Base-by-base conservation (phyloP, 2,113 vertebrate species). In the Prinia subflava region DNA sequence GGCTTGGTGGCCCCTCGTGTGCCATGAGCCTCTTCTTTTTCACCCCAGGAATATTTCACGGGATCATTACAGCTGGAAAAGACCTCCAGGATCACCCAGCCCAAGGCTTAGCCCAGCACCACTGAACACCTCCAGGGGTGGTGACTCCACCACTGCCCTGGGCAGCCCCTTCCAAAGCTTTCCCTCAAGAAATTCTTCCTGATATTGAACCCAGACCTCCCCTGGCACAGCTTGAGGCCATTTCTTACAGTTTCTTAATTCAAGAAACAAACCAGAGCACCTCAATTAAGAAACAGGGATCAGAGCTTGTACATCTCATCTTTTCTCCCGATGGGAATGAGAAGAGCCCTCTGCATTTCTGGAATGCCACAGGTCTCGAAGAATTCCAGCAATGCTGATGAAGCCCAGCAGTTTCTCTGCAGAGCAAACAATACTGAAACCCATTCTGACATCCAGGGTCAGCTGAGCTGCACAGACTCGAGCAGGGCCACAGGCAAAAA, bases 1-100 rank as follows among this genome's bases (percentile, higher is more conserved):
- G 30, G 0, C 60, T 21, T 2, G 25, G 83, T 11, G 68, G 35
- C 39, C 74, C 62, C 71, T 7, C 7, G 46, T 12, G 52, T 6
- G 33, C 44, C 44, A 21, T 0, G 3, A 70, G n/a, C 27, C 30
- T 31, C 53, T 19, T 19, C 67, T 16, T 10, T 21, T 4, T 11
- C 90, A 15, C n/a, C 17, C 68, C 3, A 1, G n/a, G n/a, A 31
- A 5, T 15, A 2, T 25, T 53, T 9, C n/a, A 21, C 0, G 3
- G 35, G 30, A 11, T 35, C 62, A 25, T 2, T 1, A 9, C 21
- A 24, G 60, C 3, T 53, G 60, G 77, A 21, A n/a, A 82, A 60
- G 46, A 30, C 11, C 52, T 21, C 53, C 24, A 21, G 2, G 46
- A n/a, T 4, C 46, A 28, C 10, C 60, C 69, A 46, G 65, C 6